A percentile compares a stretch with the other conserved stretches of the same genome.
Evolutionary conservation across 1,140 invertebrate genomes (phyloP).

Genomic region (Aporrectodea caliginosa): DNA sequence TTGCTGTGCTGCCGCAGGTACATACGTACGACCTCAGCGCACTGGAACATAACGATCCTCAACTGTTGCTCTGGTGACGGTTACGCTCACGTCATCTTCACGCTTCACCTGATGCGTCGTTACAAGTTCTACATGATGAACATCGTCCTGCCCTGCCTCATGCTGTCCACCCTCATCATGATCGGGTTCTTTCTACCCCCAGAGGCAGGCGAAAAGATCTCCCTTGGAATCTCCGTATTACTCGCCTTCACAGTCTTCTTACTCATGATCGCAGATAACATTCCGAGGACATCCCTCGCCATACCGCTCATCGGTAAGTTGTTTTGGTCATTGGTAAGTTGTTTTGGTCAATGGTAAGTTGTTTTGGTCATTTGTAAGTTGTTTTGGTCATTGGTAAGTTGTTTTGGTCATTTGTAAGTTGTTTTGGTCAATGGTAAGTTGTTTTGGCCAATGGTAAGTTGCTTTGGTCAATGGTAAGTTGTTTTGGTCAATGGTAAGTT

Average conservation of each 20-base stretch:
- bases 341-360: too few species aligned
- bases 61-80: constrained; percentile 11
- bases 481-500: too few species aligned
- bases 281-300: constrained; percentile 28
- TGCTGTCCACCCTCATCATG: constrained; percentile 97
- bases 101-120: constrained; percentile 34
- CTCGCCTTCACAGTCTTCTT: constrained; percentile 34
- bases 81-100: constrained; percentile 17
- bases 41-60: constrained; percentile 15
- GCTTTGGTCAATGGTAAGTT: too few species aligned
- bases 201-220: constrained; percentile 35
- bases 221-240: constrained; percentile 32
- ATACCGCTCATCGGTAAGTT: constrained; percentile 27
- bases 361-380: too few species aligned
- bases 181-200: constrained; percentile 70
- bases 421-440: too few species aligned
- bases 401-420: too few species aligned
- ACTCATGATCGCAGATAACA: constrained; percentile 31
- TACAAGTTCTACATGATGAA: constrained; percentile 53
- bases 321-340: too few species aligned
- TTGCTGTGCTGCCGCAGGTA: background rate
- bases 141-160: constrained; percentile 96
- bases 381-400: too few species aligned
- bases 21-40: background rate
- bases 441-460: too few species aligned